phyloP scores from a whole-genome alignment of 2,888 invertebrate genomes.

The Conus canariensis region DNA sequence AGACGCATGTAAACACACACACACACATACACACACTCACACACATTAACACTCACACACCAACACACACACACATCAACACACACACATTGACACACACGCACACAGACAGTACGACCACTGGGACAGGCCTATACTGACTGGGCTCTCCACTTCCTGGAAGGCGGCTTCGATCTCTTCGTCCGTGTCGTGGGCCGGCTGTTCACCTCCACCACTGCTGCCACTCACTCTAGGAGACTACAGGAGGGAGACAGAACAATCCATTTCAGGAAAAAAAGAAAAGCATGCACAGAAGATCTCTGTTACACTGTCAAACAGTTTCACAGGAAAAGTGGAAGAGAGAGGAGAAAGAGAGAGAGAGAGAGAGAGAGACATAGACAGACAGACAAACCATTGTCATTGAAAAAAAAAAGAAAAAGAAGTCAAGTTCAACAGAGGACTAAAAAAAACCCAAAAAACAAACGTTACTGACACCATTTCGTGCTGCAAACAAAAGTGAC shows the following conservation, averaged over 20 bases:
- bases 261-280: neutral
- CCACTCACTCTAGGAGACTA: slow-evolving; percentile 38
- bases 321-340: neutral
- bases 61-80: neutral
- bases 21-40: neutral
- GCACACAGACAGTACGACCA: neutral
- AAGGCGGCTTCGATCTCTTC: slow-evolving; percentile 68
- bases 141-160: slow-evolving; percentile 53
- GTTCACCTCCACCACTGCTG: slow-evolving; percentile 45
- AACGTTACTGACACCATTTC: neutral
- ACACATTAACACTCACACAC: neutral
- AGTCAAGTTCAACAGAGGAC: neutral
- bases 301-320: too few species aligned
- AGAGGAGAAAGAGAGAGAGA: neutral
- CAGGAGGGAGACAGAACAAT: neutral
- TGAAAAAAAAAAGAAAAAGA: neutral
- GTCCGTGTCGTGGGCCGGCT: slow-evolving; percentile 59
- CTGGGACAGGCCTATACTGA: neutral
- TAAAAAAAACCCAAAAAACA: neutral
- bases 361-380: neutral
- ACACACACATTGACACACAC: neutral
- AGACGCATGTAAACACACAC: too few species aligned
- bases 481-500: too few species aligned
- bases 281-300: neutral
- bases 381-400: neutral